Conservation (phyloP, 1,140 invertebrate genomes). For the Neomicropteryx cornuta region DNA sequence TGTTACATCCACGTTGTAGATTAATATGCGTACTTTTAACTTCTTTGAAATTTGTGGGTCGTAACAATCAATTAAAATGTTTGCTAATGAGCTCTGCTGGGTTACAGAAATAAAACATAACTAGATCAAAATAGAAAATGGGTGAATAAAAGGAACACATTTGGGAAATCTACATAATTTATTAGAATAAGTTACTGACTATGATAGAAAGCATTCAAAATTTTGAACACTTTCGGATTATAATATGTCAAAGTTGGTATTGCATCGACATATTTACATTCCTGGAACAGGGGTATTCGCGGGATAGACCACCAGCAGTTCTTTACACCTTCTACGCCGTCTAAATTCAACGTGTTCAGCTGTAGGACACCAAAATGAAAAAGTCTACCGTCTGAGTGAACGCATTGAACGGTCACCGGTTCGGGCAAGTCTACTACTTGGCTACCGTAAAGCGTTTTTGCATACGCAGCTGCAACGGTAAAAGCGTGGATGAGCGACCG, state of each 20-base stretch:
- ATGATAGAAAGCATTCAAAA: conserved; percentile 67
- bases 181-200: conserved; percentile 27
- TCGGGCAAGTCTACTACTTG: conserved; percentile 53
- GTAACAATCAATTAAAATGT: no score
- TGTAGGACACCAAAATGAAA: conserved; percentile 77
- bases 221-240: conserved; percentile 65
- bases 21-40: no score
- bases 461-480: conserved; percentile 54
- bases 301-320: conserved; percentile 71
- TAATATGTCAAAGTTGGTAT: conserved; percentile 58
- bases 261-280: conserved; percentile 48
- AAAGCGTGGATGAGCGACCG: conserved; percentile 63
- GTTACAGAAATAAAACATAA: no score
- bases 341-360: conserved; percentile 70
- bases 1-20: no score
- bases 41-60: no score
- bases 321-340: conserved; percentile 46
- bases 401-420: conserved; percentile 70
- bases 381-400: conserved; percentile 60
- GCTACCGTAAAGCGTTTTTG: conserved; percentile 59
- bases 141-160: no score
- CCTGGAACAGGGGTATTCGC: conserved; percentile 53
- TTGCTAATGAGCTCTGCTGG: no score
- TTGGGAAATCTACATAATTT: conserved; percentile 6
- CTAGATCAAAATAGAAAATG: no score